A percentile compares a stretch with the other conserved stretches of the same genome.
phyloP scores from a whole-genome alignment of 1,140 invertebrate species.

The Monochamus saltuarius region DNA sequence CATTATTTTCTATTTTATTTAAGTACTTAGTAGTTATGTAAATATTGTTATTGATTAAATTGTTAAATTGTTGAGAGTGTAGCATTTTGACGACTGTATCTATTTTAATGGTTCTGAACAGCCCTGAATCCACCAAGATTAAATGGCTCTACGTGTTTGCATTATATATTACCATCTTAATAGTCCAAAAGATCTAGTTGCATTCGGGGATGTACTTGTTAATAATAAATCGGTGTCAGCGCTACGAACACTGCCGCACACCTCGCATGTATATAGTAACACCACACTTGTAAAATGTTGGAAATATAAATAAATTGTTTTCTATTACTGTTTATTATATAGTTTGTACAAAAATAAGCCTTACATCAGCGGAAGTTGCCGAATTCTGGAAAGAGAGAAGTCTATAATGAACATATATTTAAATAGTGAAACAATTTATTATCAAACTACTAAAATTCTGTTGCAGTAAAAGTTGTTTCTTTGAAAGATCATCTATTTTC shows the following conservation, averaged over 20 bases:
- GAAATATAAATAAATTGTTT: constrained; percentile 46
- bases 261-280: constrained; percentile 45
- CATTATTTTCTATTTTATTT: too few relatives aligned
- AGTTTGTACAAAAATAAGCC: too few relatives aligned
- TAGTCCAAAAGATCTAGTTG: constrained; percentile 24
- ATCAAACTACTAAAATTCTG: too few relatives aligned
- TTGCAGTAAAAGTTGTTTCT: too few relatives aligned
- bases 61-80: background rate
- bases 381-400: too few relatives aligned
- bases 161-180: constrained; percentile 8
- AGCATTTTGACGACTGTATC: constrained; percentile 6
- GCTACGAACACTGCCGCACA: constrained; percentile 46
- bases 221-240: constrained; percentile 28
- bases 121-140: constrained; percentile 30
- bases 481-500: too few relatives aligned
- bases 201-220: constrained; percentile 26
- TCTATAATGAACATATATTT: too few relatives aligned
- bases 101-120: constrained; percentile 1
- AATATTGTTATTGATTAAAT: too few relatives aligned
- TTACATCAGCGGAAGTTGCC: too few relatives aligned
- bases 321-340: constrained; percentile 38
- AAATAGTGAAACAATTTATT: too few relatives aligned
- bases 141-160: constrained; percentile 44
- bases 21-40: too few relatives aligned
- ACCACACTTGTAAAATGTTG: constrained; percentile 35